phyloP scores from a whole-genome alignment of 2,113 vertebrate genomes.

The Ellobius talpinus region DNA sequence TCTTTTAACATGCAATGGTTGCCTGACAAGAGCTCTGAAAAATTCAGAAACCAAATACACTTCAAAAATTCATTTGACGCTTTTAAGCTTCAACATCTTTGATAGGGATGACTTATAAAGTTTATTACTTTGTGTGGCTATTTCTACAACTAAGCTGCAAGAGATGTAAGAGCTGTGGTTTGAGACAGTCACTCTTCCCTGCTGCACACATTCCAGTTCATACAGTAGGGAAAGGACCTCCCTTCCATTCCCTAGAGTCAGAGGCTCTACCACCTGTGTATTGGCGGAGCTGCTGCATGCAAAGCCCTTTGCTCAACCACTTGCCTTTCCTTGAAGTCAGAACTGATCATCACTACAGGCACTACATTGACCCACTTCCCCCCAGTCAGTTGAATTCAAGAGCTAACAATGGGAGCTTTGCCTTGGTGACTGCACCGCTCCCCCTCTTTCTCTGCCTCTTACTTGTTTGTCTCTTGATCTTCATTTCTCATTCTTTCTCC shows the following conservation, averaged over 20 bases:
- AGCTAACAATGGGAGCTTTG: not conserved
- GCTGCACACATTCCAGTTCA: constrained; percentile 60
- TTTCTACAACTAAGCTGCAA: constrained; percentile 63
- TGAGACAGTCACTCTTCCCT: constrained; percentile 71
- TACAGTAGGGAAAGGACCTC: not conserved
- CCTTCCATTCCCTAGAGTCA: not conserved
- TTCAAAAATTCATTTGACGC: constrained; percentile 76
- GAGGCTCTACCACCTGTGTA: not conserved
- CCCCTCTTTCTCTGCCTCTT: not conserved
- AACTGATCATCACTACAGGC: not conserved
- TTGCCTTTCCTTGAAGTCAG: not conserved
- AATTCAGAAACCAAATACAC: constrained; percentile 73
- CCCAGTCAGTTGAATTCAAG: not conserved
- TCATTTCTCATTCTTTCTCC: not conserved
- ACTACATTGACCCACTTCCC: not conserved
- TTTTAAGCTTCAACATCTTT: constrained; percentile 83
- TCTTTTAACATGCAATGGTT: constrained; percentile 54
- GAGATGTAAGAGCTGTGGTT: constrained; percentile 69
- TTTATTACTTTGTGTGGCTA: constrained; percentile 71
- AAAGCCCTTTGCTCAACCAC: not conserved
- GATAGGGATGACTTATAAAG: constrained; percentile 74
- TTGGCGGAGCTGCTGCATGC: not conserved
- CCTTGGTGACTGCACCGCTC: too few relatives aligned
- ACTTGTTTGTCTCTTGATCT: not conserved
- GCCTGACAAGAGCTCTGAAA: constrained; percentile 68